Percentiles rank a stretch among this genome's conserved stretches.
Conservation (phyloP, 2,888 invertebrate species). For the Prenolepis imparis region DNA sequence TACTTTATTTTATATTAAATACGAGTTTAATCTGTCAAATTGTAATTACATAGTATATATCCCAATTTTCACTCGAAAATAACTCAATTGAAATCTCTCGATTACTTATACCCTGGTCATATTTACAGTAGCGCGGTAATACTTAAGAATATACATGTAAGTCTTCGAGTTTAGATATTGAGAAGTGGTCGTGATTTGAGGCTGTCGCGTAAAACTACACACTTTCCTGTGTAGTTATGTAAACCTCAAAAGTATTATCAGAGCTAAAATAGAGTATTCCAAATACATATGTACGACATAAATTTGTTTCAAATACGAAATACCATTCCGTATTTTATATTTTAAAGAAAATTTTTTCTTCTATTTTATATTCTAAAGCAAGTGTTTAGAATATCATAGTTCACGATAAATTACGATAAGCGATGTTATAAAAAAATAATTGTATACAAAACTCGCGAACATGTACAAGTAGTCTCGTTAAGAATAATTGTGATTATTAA, state of each 20-base stretch:
- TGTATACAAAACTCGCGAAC: constrained; percentile 17
- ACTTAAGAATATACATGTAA: constrained; percentile 69
- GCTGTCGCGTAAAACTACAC: constrained; percentile 54
- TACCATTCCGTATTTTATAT: background rate
- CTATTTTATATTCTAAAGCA: constrained; percentile 25
- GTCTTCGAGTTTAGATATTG: constrained; percentile 62
- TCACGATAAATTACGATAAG: constrained; percentile 24
- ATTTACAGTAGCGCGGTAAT: constrained; percentile 78
- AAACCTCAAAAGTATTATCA: constrained; percentile 26
- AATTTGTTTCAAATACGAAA: constrained; percentile 16
- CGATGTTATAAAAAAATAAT: constrained; percentile 42
- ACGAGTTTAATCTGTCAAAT: constrained; percentile 61
- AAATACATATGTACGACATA: constrained; percentile 17
- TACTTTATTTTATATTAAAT: constrained; percentile 58
- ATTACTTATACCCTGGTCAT: constrained; percentile 83
- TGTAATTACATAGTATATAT: constrained; percentile 63
- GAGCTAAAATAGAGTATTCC: constrained; percentile 28
- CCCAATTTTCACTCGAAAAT: constrained; percentile 56
- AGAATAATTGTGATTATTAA: background rate
- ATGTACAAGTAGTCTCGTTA: background rate
- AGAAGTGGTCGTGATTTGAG: constrained; percentile 65
- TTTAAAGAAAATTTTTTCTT: constrained; percentile 16
- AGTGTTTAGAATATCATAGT: constrained; percentile 1
- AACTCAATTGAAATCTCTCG: constrained; percentile 73
- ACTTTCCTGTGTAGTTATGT: too few relatives aligned